A percentile compares a stretch with the other conserved stretches of the same genome.
Evolutionary conservation across 2,113 vertebrate species (phyloP).

Genomic region (Ciconia boyciana): DNA sequence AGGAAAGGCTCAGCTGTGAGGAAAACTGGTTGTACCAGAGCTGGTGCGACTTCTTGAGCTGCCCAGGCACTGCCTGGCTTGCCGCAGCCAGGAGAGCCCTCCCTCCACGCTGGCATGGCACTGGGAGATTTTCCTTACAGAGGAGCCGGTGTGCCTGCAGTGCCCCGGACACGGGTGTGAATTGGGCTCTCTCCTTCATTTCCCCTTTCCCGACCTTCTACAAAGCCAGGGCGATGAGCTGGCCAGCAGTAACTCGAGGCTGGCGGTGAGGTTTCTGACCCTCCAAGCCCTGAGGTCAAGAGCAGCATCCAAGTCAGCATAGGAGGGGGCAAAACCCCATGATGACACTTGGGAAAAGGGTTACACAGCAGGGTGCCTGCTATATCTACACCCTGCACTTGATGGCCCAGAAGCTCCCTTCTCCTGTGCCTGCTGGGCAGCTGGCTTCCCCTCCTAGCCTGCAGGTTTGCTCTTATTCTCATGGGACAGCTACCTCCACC

Average conservation of each 20-base stretch:
- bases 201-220: neutral
- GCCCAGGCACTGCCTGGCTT: neutral
- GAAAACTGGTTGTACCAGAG: neutral
- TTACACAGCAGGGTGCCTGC: neutral
- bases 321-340: fast-evolving
- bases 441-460: neutral
- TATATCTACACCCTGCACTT: fast-evolving
- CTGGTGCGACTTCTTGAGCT: neutral
- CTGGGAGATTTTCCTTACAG: neutral
- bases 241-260: neutral
- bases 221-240: neutral
- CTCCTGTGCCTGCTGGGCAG: neutral
- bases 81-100: neutral
- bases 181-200: neutral
- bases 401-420: neutral
- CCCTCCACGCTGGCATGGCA: fast-evolving
- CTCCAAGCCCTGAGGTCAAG: neutral
- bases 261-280: neutral
- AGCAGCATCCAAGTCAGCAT: neutral
- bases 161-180: neutral
- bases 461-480: neutral
- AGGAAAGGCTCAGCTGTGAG: neutral
- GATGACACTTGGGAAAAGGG: neutral
- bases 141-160: no score
- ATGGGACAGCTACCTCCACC: neutral